Conservation (phyloP, 2,797 vertebrate species). For the Pangasius mekongensis region DNA sequence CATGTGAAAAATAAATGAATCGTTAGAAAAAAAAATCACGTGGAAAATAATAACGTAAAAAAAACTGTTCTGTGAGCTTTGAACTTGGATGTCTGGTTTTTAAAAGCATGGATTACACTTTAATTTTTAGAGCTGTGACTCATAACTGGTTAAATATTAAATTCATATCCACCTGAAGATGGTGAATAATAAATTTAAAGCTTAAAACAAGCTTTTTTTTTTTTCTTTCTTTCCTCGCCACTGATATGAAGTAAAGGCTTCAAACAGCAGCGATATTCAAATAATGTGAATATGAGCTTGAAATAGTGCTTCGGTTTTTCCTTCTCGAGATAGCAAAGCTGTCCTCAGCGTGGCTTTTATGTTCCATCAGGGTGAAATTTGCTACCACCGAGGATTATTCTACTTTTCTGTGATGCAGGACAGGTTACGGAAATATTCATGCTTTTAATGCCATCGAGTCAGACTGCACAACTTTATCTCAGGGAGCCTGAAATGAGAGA, state of each 20-base stretch:
- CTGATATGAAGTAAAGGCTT: constrained; percentile 19
- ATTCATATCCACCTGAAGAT: constrained; percentile 1
- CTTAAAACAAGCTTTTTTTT: not conserved
- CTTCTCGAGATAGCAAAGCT: constrained; percentile 28
- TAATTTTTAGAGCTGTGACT: constrained; percentile 23
- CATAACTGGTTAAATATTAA: constrained; percentile 33
- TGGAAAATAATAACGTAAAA: not conserved
- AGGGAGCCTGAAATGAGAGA: constrained; percentile 75
- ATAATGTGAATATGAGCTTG: not conserved
- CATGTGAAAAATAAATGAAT: not conserved
- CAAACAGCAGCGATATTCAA: not conserved
- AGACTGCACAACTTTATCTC: constrained; percentile 79
- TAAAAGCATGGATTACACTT: not conserved
- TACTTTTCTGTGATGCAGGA: constrained; percentile 76
- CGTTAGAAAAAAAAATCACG: not conserved
- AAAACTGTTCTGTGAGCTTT: not conserved
- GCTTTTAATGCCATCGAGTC: constrained; percentile 73
- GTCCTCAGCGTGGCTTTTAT: constrained; percentile 40
- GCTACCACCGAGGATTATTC: constrained; percentile 66
- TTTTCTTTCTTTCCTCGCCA: not conserved
- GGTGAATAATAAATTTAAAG: constrained; percentile 28
- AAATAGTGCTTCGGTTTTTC: not conserved
- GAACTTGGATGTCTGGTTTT: not conserved
- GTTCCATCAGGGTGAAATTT: constrained; percentile 54
- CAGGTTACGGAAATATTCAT: constrained; percentile 72